A percentile compares a stretch with the other conserved stretches of the same genome.
Evolutionary conservation across 2,113 vertebrate species (phyloP).

Genomic region (Brienomyrus brachyistius): DNA sequence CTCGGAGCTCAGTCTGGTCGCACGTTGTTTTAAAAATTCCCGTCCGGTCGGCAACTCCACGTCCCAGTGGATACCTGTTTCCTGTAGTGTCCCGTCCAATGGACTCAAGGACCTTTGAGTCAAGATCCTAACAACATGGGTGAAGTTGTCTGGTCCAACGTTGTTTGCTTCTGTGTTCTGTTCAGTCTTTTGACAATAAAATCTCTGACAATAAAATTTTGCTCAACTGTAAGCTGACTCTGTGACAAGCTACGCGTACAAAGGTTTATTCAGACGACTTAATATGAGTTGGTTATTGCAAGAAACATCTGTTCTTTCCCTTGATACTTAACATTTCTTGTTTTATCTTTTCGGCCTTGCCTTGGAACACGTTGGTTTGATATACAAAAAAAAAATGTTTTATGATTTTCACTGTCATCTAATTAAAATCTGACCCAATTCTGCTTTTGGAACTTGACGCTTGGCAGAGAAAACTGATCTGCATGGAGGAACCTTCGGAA

Average conservation of each 20-base stretch:
- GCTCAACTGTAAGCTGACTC: neutral
- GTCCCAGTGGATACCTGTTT: neutral
- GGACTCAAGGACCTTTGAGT: neutral
- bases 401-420: neutral
- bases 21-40: neutral
- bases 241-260: neutral
- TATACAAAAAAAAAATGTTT: neutral
- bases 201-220: neutral
- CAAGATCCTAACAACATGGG: neutral
- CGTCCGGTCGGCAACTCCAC: neutral
- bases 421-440: neutral
- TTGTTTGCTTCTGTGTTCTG: neutral
- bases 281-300: neutral
- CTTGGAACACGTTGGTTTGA: neutral
- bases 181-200: neutral
- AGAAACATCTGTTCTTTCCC: neutral
- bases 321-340: neutral
- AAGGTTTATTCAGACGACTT: neutral
- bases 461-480: neutral
- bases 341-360: neutral
- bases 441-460: neutral
- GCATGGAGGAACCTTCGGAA: neutral
- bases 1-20: neutral
- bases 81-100: neutral
- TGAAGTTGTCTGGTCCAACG: neutral